Base-by-base conservation (phyloP, 2,797 vertebrate species). In the Pyrocephalus nanus region DNA sequence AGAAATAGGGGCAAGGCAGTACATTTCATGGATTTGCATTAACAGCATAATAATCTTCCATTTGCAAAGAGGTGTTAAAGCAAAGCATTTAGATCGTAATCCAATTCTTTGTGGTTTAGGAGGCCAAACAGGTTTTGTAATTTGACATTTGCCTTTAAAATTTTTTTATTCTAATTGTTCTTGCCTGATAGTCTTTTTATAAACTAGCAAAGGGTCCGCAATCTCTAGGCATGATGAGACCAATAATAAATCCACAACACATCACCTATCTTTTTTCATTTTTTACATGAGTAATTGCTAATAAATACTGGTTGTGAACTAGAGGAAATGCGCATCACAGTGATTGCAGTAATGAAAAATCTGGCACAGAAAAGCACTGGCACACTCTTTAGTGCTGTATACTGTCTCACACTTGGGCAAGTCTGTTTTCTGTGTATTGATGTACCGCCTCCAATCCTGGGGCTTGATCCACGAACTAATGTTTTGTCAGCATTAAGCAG, bases 21-120 rank as follows among this genome's bases (percentile, higher is more conserved):
- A 47, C 43, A 79, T 97, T 92, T 90, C 15, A 88, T 29, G 58
- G 34, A 55, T 65, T 93, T 62, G 32, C 55, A 77, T 91, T 95
- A 83, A 55, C 60, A 83, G 45, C 34, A 88, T 36, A 54, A 87
- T 93, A 95, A 84, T 64, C 27, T 95, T 84, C 70, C 72, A 79
- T 90, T 95, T 96, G 60, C 87, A 90, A 95, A 91, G 38, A 54
- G 3, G 3, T 8, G 3, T 73, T 40, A 57, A 22, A 93, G 20
- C 17, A 84, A 64, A 90, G 36, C 27, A 69, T 88, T 96, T 84
- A 88, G 90, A 85, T 80, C 6, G 9, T 43, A 57, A 53, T 83
- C 43, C 18, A 92, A 3, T 22, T 90, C 85, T 73, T 53, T 47
- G 48, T 16, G 5, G 50, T 88, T 93, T 95, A 73, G 65, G 47